Conservation (phyloP, 2,797 vertebrate genomes). For the Rhinatrema bivittatum region DNA sequence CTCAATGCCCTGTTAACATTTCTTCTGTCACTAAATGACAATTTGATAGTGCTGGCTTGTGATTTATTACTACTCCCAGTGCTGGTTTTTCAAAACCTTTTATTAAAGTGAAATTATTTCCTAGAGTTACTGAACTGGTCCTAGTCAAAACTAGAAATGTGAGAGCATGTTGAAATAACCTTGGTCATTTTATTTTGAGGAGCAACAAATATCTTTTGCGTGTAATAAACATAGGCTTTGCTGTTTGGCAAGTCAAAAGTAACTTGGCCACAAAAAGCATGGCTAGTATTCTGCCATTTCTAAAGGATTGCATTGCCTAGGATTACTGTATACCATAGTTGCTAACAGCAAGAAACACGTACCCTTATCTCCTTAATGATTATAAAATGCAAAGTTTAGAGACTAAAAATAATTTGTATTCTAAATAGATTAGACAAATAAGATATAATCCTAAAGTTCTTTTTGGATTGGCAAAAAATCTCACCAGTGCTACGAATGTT, state of each 20-base stretch:
- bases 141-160: slow-evolving; percentile 14
- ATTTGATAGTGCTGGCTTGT: slow-evolving; percentile 1
- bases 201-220: slow-evolving; percentile 1
- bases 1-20: slow-evolving; percentile 5
- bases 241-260: slow-evolving; percentile 5
- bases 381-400: no score
- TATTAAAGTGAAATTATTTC: slow-evolving; percentile 32
- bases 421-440: no score
- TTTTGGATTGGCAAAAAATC: no score
- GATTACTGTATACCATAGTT: no score
- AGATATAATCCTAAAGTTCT: no score
- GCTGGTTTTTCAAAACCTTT: slow-evolving; percentile 30
- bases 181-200: not conserved
- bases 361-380: no score
- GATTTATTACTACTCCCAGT: slow-evolving; percentile 10
- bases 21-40: slow-evolving; percentile 16
- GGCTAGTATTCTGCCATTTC: no score
- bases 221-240: not conserved
- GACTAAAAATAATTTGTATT: no score
- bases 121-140: slow-evolving; percentile 13
- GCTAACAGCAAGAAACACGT: no score
- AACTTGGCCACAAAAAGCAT: slow-evolving; percentile 3
- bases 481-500: no score
- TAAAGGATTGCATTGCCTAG: no score
- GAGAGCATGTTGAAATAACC: not conserved